Evolutionary conservation across 2,888 invertebrate species (phyloP).

Genomic region (Hyposoter didymator): DNA sequence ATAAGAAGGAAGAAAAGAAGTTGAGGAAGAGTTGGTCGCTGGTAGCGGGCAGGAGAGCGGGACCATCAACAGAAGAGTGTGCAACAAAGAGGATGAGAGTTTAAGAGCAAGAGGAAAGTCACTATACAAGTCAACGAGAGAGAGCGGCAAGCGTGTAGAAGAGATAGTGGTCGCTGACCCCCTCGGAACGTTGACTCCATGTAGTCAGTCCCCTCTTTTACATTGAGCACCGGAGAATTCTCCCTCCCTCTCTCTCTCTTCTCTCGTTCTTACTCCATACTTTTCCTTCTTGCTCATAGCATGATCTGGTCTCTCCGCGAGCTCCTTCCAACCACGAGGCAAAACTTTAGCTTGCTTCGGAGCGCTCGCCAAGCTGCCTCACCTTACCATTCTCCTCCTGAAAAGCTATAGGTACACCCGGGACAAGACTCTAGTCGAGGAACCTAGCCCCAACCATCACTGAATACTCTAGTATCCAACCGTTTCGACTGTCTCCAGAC

Average conservation of each 20-base stretch:
- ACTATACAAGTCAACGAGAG: slow-evolving; percentile 49
- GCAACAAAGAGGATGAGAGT: slow-evolving; percentile 27
- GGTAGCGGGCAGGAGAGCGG: slow-evolving; percentile 57
- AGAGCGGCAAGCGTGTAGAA: slow-evolving; percentile 75
- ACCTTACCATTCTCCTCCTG: slow-evolving; percentile 61
- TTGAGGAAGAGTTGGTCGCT: slow-evolving; percentile 51
- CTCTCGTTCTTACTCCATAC: slow-evolving; percentile 2
- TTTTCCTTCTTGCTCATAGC: slow-evolving; percentile 47
- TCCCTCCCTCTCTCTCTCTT: slow-evolving; percentile 41
- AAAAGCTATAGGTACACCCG: slow-evolving; percentile 46
- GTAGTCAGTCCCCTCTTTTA: slow-evolving; percentile 82
- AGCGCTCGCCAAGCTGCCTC: slow-evolving; percentile 55
- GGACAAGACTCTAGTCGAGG: slow-evolving; percentile 45
- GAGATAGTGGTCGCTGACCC: slow-evolving; percentile 83
- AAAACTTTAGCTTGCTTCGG: slow-evolving; percentile 57
- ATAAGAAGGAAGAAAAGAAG: slow-evolving; percentile 50
- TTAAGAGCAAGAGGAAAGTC: slow-evolving; percentile 3
- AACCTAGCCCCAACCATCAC: slow-evolving; percentile 40
- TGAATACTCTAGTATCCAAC: not conserved
- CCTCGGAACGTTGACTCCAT: slow-evolving; percentile 84
- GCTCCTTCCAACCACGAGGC: slow-evolving; percentile 55
- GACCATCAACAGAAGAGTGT: slow-evolving; percentile 52
- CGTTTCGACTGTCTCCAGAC: slow-evolving; percentile 14
- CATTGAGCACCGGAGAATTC: slow-evolving; percentile 57
- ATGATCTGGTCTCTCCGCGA: slow-evolving; percentile 60